Base-by-base conservation (phyloP, 1,140 invertebrate genomes). In the Hesperophylax magnus region DNA sequence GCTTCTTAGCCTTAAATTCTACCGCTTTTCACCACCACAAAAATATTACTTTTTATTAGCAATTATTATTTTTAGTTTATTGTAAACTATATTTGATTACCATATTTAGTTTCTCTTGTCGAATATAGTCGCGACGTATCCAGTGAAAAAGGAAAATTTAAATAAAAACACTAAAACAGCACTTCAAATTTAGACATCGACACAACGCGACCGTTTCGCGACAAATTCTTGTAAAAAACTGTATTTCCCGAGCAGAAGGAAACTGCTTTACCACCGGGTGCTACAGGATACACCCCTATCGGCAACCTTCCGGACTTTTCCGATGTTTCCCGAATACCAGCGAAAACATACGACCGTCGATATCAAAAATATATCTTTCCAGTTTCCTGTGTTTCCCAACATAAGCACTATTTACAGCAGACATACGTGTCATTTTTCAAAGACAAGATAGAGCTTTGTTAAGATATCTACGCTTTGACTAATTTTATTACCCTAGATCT, bases 151-250 rank as follows among this genome's bases (percentile, higher is more conserved):
- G n/a, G n/a, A 65, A 65, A 65, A 65, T 17, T 71, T 14, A 58
- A 75, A 75, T 75, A 75, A 75, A 56, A 75, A 75, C 71, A 75
- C 71, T 56, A 75, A 75, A 75, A 75, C 71, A 58, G 18, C 52
- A 75, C 71, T 56, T 31, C n/a, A 58, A n/a, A 20, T 34, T 56
- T 34, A 24, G 52, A 75, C 71, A 58, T 56, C 22, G 53, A 75
- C 24, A 58, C 54, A 9, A 75, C 71, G 56, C 71, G 71, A 75
- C 71, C 71, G 27, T 56, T 65, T 58, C 71, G 71, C 22, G 22
- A 75, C 71, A 58, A 54, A 56, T 75, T 31, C 71, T 75, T 75
- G 52, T 75, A 75, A 56, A 75, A 75, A 75, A 75, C 71, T 75
- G 54, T 56, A 75, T 56, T 31, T 75, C 22, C 54, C 54, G 9